Percentiles rank a stretch among this genome's conserved stretches.
Evolutionary conservation across 2,888 invertebrate species (phyloP).

Genomic region (Myopa tessellatipennis): DNA sequence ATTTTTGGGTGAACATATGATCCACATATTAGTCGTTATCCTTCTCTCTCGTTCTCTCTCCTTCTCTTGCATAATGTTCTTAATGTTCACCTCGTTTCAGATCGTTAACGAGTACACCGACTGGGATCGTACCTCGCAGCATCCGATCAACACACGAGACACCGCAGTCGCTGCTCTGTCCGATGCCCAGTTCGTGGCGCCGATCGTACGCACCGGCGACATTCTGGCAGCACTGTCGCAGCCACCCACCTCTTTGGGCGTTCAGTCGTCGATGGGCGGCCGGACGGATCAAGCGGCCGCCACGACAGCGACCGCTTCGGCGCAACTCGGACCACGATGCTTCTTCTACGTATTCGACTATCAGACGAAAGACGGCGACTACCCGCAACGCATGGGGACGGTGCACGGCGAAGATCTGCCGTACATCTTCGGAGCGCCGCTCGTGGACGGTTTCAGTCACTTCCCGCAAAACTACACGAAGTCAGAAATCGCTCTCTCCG

Average conservation of each 20-base stretch:
- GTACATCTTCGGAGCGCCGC: conserved; percentile 90
- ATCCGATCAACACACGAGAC: conserved; percentile 88
- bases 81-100: conserved; percentile 53
- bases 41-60: too few species aligned
- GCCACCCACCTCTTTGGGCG: conserved; percentile 53
- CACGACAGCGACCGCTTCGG: conserved; percentile 51
- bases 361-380: conserved; percentile 89
- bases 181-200: conserved; percentile 94
- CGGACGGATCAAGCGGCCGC: conserved; percentile 54
- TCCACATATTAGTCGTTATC: too few species aligned
- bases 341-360: conserved; percentile 94
- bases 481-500: conserved; percentile 85
- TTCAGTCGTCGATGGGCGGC: conserved; percentile 58
- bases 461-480: conserved; percentile 90
- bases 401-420: conserved; percentile 93
- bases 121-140: conserved; percentile 93
- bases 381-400: conserved; percentile 92
- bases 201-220: conserved; percentile 87
- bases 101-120: conserved; percentile 95
- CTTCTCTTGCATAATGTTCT: not conserved
- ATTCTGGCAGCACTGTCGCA: conserved; percentile 77
- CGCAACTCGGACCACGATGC: conserved; percentile 74
- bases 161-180: conserved; percentile 91
- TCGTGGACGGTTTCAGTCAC: conserved; percentile 83
- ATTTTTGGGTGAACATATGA: too few species aligned